Percentiles rank a stretch among this genome's conserved stretches.
phyloP scores from a whole-genome alignment of 2,113 vertebrate species.

The Donacobius atricapilla region DNA sequence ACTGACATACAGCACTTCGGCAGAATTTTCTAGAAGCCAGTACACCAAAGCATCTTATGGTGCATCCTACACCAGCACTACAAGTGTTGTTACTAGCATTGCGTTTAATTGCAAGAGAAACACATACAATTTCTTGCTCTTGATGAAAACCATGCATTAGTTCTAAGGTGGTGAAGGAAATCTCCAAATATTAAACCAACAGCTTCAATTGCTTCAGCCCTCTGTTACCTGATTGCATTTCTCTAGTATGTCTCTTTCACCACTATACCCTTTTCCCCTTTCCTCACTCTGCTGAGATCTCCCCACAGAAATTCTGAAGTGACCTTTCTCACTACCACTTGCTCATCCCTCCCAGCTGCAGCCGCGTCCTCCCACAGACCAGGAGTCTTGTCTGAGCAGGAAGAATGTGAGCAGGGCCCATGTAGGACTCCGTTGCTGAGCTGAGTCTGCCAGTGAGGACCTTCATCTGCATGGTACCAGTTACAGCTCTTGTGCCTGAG shows the following conservation, averaged over 20 bases:
- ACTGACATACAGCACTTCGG: not conserved
- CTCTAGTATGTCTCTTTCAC: not conserved
- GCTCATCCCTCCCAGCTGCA: not conserved
- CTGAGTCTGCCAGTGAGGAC: accelerated
- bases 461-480: not conserved
- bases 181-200: not conserved
- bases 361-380: not conserved
- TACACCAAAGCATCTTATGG: not conserved
- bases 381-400: not conserved
- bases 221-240: not conserved
- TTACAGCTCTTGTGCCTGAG: not conserved
- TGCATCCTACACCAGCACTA: not conserved
- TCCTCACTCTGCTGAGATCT: not conserved
- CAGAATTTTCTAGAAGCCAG: not conserved
- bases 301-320: not conserved
- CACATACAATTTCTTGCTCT: not conserved
- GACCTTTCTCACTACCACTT: not conserved
- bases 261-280: not conserved
- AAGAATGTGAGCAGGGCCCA: not conserved
- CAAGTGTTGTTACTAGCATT: not conserved
- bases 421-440: not conserved
- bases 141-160: not conserved
- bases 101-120: not conserved
- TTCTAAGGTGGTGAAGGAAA: not conserved
- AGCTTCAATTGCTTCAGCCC: not conserved